Evolutionary conservation across 2,113 vertebrate genomes (phyloP).

Genomic region (Anolis carolinensis): DNA sequence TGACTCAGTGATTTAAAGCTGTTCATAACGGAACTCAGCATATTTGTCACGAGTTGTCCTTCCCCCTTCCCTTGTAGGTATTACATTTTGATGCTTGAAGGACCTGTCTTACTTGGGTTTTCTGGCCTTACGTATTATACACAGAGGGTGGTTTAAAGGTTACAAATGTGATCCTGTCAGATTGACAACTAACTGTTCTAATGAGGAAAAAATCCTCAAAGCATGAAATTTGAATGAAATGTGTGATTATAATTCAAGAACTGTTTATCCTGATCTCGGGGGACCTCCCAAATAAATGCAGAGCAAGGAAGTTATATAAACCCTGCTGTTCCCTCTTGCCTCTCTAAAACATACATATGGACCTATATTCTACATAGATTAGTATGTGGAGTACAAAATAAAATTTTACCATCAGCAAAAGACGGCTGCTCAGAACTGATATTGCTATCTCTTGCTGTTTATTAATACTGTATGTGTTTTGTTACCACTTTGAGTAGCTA

Average conservation of each 20-base stretch:
- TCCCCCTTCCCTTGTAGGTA: not conserved
- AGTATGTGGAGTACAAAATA: slow-evolving; percentile 35
- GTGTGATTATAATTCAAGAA: slow-evolving; percentile 88
- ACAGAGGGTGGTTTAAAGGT: slow-evolving; percentile 73
- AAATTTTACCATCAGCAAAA: slow-evolving; percentile 55
- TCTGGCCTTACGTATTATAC: slow-evolving; percentile 51
- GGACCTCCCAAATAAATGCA: slow-evolving; percentile 72
- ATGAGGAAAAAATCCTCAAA: slow-evolving; percentile 85
- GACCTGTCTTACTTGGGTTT: slow-evolving; percentile 34
- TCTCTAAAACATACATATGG: slow-evolving; percentile 32
- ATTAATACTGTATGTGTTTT: slow-evolving; percentile 65
- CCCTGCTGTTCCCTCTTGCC: slow-evolving; percentile 49
- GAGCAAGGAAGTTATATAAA: slow-evolving; percentile 75
- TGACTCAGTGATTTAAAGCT: slow-evolving; percentile 7
- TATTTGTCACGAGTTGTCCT: not conserved
- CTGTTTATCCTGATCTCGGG: slow-evolving; percentile 80
- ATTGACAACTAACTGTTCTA: slow-evolving; percentile 83
- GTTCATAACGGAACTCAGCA: not conserved
- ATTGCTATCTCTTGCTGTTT: slow-evolving; percentile 47
- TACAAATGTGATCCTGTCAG: slow-evolving; percentile 76
- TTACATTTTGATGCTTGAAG: not conserved
- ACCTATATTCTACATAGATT: not conserved
- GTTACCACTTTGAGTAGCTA: slow-evolving; percentile 61
- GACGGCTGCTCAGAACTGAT: slow-evolving; percentile 37
- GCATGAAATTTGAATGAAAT: slow-evolving; percentile 88